Base-by-base conservation (phyloP, 2,113 vertebrate genomes). In the Athene noctua region DNA sequence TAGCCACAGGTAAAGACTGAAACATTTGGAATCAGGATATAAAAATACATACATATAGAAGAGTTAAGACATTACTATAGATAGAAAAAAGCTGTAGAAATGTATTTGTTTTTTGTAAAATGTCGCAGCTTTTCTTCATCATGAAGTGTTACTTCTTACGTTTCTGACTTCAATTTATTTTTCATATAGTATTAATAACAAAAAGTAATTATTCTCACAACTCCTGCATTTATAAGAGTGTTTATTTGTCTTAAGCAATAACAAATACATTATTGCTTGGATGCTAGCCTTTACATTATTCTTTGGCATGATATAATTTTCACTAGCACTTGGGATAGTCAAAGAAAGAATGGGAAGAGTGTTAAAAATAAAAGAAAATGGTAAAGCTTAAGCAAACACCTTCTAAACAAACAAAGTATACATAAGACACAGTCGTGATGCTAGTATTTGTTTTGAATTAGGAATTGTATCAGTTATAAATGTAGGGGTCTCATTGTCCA, bases 361-460 rank as follows among this genome's bases (percentile, higher is more conserved):
- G 11, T 68, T 89, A 81, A 84, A 92, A 91, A 54, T 11, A 44
- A 74, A 79, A 94, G 25, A 42, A 67, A 91, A 68, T 84, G 52
- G 20, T 86, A 63, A 72, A 10, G 5, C 80, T 75, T 68, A 91
- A 82, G 52, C 68, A 95, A 86, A 7, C 44, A 26, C 42, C 17
- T 65, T 83, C 19, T 38, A 66, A 92, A 74, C 22, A 77, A 81
- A n/a, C 15, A 85, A 95, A 94, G 32, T 73, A 77, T 5, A 59
- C 16, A 26, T 80, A 74, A 94, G 77, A 88, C 54, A 85, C 10
- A 49, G 11, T n/a, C 81, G 4, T 59, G 46, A 81, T 77, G 92
- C 52, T 87, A 80, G 15, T 87, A n/a, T 58, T 75, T 90, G 38
- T 40, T 96, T 97, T 90, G 42, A 67, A 71, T 71, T 79, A 87